Evolutionary conservation across 2,113 vertebrate species (phyloP).

Genomic region (Accipiter cooperii): DNA sequence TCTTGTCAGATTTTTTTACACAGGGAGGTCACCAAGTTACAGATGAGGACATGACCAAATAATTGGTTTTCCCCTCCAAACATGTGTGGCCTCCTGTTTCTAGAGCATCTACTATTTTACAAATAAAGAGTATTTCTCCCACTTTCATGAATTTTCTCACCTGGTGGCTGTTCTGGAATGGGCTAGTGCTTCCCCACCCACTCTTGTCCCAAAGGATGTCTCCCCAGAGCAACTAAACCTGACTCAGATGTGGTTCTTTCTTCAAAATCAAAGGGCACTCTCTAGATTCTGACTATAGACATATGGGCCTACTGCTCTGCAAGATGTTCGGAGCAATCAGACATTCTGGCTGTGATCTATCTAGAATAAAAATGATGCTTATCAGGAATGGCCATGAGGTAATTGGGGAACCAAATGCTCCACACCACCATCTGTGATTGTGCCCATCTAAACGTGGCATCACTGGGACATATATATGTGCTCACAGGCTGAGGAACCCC

Average conservation of each 20-base stretch:
- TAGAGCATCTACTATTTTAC: background rate
- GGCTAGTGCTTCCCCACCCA: background rate
- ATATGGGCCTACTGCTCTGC: conserved; percentile 15
- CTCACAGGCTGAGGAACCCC: background rate
- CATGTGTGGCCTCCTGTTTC: background rate
- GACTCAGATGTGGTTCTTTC: background rate
- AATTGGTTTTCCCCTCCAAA: background rate
- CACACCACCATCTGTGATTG: background rate
- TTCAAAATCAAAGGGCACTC: conserved; percentile 29
- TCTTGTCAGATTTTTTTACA: background rate
- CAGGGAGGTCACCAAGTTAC: background rate
- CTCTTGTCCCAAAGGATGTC: background rate
- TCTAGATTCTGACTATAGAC: background rate
- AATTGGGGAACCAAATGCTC: background rate
- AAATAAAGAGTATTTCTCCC: background rate
- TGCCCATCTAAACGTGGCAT: background rate
- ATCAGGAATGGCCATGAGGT: background rate
- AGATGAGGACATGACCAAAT: background rate
- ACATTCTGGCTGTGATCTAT: background rate
- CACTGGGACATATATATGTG: background rate
- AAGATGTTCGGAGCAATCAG: conserved; percentile 39
- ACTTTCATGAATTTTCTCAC: background rate
- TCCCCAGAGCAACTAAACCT: background rate
- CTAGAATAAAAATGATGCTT: background rate
- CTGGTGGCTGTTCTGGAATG: background rate